A percentile compares a stretch with the other conserved stretches of the same genome.
Conservation (phyloP, 2,888 invertebrate genomes). For the Tiphia femorata region DNA sequence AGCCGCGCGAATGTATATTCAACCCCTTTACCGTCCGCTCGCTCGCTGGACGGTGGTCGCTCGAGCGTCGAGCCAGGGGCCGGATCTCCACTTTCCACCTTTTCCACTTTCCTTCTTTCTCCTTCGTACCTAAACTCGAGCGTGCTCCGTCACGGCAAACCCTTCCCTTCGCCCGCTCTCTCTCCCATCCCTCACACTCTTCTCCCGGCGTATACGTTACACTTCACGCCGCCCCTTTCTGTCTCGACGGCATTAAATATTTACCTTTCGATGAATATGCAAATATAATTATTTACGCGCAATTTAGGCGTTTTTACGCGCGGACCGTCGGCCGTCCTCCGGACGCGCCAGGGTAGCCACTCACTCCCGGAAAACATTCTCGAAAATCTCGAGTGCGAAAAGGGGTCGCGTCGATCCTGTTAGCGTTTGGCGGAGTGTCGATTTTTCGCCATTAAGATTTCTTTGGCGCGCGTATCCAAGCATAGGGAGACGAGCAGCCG, state of each 20-base stretch:
- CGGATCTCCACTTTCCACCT: slow-evolving; percentile 10
- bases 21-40: slow-evolving; percentile 57
- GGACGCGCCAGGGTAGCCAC: no score
- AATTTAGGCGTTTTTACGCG: slow-evolving; percentile 68
- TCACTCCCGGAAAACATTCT: no score
- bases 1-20: slow-evolving; percentile 49
- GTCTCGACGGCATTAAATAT: slow-evolving; percentile 63
- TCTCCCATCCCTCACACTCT: slow-evolving; percentile 40
- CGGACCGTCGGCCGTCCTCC: slow-evolving; percentile 29
- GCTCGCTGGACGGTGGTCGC: slow-evolving; percentile 39
- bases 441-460: no score
- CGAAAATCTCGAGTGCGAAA: background rate
- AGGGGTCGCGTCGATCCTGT: no score
- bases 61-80: slow-evolving; percentile 23
- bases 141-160: slow-evolving; percentile 22
- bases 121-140: slow-evolving; percentile 8
- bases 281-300: slow-evolving; percentile 70
- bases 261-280: slow-evolving; percentile 69
- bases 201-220: slow-evolving; percentile 60
- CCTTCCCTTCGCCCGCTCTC: slow-evolving; percentile 23
- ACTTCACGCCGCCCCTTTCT: slow-evolving; percentile 55
- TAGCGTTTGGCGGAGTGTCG: no score
- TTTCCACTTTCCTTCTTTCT: slow-evolving; percentile 27
- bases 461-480: no score
- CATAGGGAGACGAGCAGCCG: no score